phyloP scores from a whole-genome alignment of 2,888 invertebrate genomes.

The Agapostemon virescens region DNA sequence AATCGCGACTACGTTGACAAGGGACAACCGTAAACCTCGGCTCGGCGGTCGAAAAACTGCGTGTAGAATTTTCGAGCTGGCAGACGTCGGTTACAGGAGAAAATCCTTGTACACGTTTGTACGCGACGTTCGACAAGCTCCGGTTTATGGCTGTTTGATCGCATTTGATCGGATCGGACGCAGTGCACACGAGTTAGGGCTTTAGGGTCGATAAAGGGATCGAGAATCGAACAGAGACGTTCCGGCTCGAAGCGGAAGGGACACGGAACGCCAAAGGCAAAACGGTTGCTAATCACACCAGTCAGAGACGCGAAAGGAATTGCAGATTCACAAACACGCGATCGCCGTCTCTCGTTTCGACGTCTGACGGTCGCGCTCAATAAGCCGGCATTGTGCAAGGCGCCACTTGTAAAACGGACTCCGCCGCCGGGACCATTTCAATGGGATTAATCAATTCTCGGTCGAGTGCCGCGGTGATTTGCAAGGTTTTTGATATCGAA shows the following conservation, averaged over 20 bases:
- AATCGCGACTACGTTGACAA: too few relatives aligned
- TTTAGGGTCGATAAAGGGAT: constrained; percentile 10
- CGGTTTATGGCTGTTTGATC: not conserved
- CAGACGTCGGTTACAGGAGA: not conserved
- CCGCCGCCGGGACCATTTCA: constrained; percentile 21
- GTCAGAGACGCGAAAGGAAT: constrained; percentile 48
- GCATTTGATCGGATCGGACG: not conserved
- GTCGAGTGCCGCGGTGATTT: constrained; percentile 47
- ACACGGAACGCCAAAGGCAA: constrained; percentile 13
- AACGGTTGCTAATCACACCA: constrained; percentile 45
- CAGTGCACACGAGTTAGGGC: not conserved
- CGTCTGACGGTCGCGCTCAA: constrained; percentile 25
- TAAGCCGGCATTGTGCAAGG: constrained; percentile 32
- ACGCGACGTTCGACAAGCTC: not conserved
- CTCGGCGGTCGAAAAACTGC: not conserved
- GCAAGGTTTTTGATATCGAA: constrained; percentile 47
- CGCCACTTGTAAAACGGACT: constrained; percentile 24
- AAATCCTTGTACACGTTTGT: not conserved
- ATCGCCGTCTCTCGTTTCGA: not conserved
- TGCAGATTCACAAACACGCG: constrained; percentile 51
- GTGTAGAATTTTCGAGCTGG: not conserved
- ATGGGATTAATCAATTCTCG: constrained; percentile 54
- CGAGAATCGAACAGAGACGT: constrained; percentile 9
- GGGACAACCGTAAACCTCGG: not conserved
- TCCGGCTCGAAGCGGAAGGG: constrained; percentile 18